phyloP scores from a whole-genome alignment of 2,888 invertebrate genomes.

The Plagiodera versicolora region DNA sequence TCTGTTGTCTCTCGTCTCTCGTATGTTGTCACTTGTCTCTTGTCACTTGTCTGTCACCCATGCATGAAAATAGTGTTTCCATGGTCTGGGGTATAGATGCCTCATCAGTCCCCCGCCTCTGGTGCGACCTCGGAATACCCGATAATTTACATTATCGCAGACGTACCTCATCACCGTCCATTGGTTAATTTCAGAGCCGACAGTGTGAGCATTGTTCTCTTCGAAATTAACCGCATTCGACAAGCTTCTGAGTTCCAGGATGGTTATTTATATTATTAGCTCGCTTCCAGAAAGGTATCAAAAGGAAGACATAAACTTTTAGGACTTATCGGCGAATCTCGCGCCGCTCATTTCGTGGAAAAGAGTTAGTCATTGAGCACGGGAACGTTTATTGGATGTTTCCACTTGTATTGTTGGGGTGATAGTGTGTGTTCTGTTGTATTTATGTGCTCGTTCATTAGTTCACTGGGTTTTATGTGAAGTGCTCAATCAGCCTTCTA shows the following conservation, averaged over 20 bases:
- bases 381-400: neutral
- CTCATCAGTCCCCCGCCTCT: neutral
- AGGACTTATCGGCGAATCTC: slow-evolving; percentile 16
- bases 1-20: too few species aligned
- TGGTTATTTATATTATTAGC: slow-evolving; percentile 20
- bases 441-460: neutral
- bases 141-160: slow-evolving; percentile 24
- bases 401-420: neutral
- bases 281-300: slow-evolving; percentile 21
- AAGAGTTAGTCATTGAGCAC: neutral
- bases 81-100: too few species aligned
- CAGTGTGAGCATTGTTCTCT: slow-evolving; percentile 28
- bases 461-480: neutral
- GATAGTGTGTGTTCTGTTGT: neutral
- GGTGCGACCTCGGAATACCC: slow-evolving; percentile 15
- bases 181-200: slow-evolving; percentile 28
- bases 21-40: too few species aligned
- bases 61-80: too few species aligned
- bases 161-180: slow-evolving; percentile 29
- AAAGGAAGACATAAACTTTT: slow-evolving; percentile 25
- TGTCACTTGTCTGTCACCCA: too few species aligned
- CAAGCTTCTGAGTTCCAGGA: slow-evolving; percentile 32
- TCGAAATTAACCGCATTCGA: slow-evolving; percentile 32
- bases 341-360: slow-evolving; percentile 8
- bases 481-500: neutral